Evolutionary conservation across 2,888 invertebrate genomes (phyloP).

Genomic region (Cryptus armator): DNA sequence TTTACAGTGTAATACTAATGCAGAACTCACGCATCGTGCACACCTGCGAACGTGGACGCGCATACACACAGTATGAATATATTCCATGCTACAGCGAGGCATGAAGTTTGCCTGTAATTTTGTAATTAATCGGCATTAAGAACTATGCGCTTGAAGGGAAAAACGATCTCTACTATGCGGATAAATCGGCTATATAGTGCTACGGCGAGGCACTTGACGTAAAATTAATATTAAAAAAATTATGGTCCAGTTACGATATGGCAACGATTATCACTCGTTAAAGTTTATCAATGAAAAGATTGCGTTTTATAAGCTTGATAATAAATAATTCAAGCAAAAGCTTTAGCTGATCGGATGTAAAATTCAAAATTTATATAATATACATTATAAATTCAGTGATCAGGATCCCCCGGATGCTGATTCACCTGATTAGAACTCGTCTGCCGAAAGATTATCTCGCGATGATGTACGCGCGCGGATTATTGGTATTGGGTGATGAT

Average conservation of each 20-base stretch:
- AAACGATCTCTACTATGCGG: conserved; percentile 11
- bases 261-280: conserved; percentile 2
- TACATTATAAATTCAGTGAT: not conserved
- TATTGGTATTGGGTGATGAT: no score
- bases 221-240: not conserved
- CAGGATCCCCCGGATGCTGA: not conserved
- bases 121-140: conserved; percentile 56
- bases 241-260: not conserved
- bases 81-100: conserved; percentile 39
- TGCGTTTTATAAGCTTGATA: not conserved
- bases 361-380: not conserved
- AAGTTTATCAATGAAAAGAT: not conserved
- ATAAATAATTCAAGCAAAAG: not conserved
- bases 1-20: conserved; percentile 23
- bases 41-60: not conserved
- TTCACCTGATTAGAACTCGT: not conserved
- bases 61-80: conserved; percentile 16
- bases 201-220: not conserved
- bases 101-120: conserved; percentile 55
- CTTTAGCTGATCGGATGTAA: not conserved
- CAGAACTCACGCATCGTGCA: conserved; percentile 23
- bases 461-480: no score
- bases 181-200: conserved; percentile 35
- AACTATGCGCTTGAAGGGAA: conserved; percentile 37
- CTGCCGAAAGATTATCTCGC: no score